Evolutionary conservation across 2,888 invertebrate genomes (phyloP).

Genomic region (Notocelia uddmanniana): DNA sequence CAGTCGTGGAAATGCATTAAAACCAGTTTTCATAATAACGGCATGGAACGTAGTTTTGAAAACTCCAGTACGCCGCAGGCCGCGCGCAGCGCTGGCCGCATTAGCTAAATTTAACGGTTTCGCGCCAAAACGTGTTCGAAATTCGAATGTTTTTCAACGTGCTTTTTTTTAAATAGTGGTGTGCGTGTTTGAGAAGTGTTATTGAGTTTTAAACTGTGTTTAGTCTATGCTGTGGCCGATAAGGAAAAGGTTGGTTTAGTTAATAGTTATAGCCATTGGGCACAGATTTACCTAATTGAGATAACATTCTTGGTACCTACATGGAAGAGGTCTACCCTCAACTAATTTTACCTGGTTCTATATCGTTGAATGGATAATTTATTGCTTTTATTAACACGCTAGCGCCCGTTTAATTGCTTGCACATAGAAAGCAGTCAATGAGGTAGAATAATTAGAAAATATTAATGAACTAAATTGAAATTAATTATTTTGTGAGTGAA

Average conservation of each 20-base stretch:
- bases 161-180: constrained; percentile 23
- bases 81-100: constrained; percentile 60
- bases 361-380: not conserved
- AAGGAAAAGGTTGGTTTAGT: constrained; percentile 57
- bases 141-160: constrained; percentile 46
- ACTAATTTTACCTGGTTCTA: constrained; percentile 26
- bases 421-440: not conserved
- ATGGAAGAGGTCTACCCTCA: constrained; percentile 30
- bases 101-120: constrained; percentile 58
- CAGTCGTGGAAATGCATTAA: constrained; percentile 32
- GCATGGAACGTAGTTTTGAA: constrained; percentile 45
- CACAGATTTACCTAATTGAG: constrained; percentile 53
- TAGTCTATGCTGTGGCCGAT: constrained; percentile 25
- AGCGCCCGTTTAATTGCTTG: not conserved
- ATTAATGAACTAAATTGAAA: not conserved
- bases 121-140: constrained; percentile 66
- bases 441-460: not conserved
- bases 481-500: not conserved
- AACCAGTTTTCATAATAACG: constrained; percentile 30
- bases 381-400: constrained; percentile 14
- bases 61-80: constrained; percentile 71
- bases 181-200: constrained; percentile 30
- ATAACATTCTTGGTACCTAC: constrained; percentile 56
- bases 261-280: constrained; percentile 58
- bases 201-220: constrained; percentile 14